phyloP scores from a whole-genome alignment of 2,113 vertebrate species.

The Mohoua ochrocephala region DNA sequence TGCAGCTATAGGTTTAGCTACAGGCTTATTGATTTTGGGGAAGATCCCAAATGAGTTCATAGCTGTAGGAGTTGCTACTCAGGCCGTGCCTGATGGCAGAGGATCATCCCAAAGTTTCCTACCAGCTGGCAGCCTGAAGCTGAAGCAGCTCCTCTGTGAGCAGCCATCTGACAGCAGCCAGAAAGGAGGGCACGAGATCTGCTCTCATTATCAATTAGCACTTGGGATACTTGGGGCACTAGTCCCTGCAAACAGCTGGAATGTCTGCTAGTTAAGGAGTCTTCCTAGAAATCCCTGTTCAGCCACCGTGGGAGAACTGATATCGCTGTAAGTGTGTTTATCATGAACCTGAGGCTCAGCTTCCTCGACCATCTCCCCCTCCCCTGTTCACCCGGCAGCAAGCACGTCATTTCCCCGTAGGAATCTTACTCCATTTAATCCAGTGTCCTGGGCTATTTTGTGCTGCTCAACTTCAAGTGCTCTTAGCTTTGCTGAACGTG shows the following conservation, averaged over 20 bases:
- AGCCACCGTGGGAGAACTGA: neutral
- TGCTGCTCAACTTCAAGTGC: constrained; percentile 33
- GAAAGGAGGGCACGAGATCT: neutral
- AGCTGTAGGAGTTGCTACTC: neutral
- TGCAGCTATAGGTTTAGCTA: neutral
- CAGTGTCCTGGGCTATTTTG: neutral
- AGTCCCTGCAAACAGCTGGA: neutral
- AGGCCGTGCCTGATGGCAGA: neutral
- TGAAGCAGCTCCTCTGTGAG: neutral
- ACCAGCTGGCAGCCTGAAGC: neutral
- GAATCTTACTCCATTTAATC: neutral
- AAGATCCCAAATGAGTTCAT: neutral
- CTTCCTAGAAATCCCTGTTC: neutral
- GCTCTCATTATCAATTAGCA: neutral
- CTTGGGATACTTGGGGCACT: neutral
- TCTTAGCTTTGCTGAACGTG: neutral
- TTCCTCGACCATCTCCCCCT: neutral
- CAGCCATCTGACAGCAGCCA: neutral
- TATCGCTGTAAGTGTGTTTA: neutral
- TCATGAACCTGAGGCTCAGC: neutral
- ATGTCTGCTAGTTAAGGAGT: neutral
- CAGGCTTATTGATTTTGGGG: neutral
- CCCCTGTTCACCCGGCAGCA: neutral
- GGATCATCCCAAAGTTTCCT: neutral
- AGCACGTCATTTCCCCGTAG: neutral